Base-by-base conservation (phyloP, 2,797 vertebrate genomes). In the Decapterus maruadsi region DNA sequence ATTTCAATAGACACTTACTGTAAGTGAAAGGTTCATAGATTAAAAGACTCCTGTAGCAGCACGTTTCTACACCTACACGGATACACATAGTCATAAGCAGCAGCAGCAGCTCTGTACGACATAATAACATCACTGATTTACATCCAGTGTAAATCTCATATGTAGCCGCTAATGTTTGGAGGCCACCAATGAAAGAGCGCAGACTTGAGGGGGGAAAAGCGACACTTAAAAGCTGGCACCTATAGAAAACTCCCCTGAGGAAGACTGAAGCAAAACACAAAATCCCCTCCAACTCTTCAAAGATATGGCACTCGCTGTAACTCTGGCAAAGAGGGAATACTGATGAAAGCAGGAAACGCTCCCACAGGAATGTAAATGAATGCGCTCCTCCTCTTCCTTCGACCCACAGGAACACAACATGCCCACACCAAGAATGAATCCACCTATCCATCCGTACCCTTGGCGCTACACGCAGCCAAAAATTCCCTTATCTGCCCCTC, bases 351-450 rank as follows among this genome's bases (percentile, higher is more conserved):
- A 64, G 78, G 72, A 81, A 86, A 58, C 53, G 68, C 63, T 92
- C 88, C 88, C 90, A 82, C 36, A 22, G 83, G 89, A 90, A 87
- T 70, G 64, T 68, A 86, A 91, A 83, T 82, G 62, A 89, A 85
- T 60, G 65, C 53, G 70, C 75, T 71, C 67, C 62, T 75, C 73
- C 69, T 86, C 78, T 72, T 72, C 73, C 68, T 72, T 11, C 76
- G 56, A 81, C 55, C 48, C 17, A 60, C 59, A 66, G 64, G 69
- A 66, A 83, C 36, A 59, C 65, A 61, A 60, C 63, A n/a, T 54
- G 46, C 56, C 71, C 67, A 83, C 70, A 83, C 26, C 26, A 26
- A 82, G 20, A 82, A 72, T 83, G 51, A 22, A 45, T 71, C 75
- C 54, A 67, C 51, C 53, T n/a, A 56, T 64, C 67, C 53, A 26